phyloP scores from a whole-genome alignment of 2,888 invertebrate genomes.

The Drosophila acutilabella region DNA sequence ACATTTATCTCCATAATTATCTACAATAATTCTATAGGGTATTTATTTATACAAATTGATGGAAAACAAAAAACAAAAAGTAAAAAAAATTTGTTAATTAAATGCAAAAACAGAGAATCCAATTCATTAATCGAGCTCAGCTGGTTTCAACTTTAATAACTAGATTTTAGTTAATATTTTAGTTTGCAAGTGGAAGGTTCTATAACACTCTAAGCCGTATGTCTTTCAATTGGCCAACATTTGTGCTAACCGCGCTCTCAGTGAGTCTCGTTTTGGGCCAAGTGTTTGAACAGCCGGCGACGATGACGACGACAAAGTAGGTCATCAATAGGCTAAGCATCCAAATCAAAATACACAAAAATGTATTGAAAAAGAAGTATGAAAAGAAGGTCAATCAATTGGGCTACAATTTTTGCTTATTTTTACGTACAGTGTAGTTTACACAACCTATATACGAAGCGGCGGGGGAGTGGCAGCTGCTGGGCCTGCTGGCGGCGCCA shows the following conservation, averaged over 20 bases:
- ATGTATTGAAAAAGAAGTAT: neutral
- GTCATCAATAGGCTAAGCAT: constrained; percentile 43
- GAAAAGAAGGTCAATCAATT: constrained; percentile 62
- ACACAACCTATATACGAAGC: constrained; percentile 36
- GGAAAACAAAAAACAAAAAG: constrained; percentile 21
- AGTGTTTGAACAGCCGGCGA: constrained; percentile 66
- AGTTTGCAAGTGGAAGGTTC: constrained; percentile 42
- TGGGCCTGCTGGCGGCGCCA: constrained; percentile 25
- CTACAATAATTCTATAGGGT: constrained; percentile 35
- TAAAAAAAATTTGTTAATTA: constrained; percentile 24
- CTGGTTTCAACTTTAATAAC: constrained; percentile 28
- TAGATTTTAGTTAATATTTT: constrained; percentile 48
- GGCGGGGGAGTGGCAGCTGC: neutral
- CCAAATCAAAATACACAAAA: neutral
- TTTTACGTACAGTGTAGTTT: constrained; percentile 44
- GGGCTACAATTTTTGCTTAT: constrained; percentile 35
- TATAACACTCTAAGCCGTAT: constrained; percentile 32
- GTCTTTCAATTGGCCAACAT: constrained; percentile 53
- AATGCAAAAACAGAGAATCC: constrained; percentile 17
- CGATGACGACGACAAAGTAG: constrained; percentile 58
- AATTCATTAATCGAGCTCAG: constrained; percentile 25
- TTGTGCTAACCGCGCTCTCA: constrained; percentile 32
- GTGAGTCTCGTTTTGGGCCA: constrained; percentile 39
- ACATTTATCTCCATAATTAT: constrained; percentile 32
- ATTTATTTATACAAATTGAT: constrained; percentile 44